These are phyloP conservation scores for Hartigia nigra DNA, from an alignment of 2,888 invertebrate species.

Conservation along the genomic window DNA sequence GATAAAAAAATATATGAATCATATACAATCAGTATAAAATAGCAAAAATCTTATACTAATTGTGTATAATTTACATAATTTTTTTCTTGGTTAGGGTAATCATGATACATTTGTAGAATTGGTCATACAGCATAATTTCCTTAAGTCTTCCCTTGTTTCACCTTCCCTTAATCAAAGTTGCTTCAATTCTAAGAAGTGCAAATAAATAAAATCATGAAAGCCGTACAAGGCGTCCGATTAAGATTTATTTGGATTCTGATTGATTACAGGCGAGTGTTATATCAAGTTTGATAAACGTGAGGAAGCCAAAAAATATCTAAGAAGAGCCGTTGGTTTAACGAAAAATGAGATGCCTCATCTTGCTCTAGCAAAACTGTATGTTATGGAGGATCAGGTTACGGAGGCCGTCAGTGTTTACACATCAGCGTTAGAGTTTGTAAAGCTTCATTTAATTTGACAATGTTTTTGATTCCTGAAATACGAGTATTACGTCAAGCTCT, in stretches of 20 bases:
- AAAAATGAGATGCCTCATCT: slow-evolving; percentile 80
- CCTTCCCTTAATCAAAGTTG: not conserved
- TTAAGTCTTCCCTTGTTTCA: not conserved
- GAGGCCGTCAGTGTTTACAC: slow-evolving; percentile 80
- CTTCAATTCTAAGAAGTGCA: too few species aligned
- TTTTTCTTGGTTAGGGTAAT: too few species aligned
- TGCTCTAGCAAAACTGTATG: slow-evolving; percentile 77
- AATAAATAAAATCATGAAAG: too few species aligned
- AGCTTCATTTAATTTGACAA: not conserved
- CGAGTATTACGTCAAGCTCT: not conserved
- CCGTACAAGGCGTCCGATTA: not conserved
- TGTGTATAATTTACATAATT: too few species aligned
- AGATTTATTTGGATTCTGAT: not conserved
- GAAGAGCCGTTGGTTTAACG: slow-evolving; percentile 77
- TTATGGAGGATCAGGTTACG: slow-evolving; percentile 73
- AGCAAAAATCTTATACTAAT: too few species aligned
- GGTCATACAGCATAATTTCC: too few species aligned
- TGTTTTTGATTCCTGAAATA: not conserved
- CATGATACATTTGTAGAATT: too few species aligned
- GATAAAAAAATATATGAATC: too few species aligned
- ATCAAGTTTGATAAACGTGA: slow-evolving; percentile 75
- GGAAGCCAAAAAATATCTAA: slow-evolving; percentile 79
- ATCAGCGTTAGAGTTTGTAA: slow-evolving; percentile 76
- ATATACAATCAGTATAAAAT: too few species aligned
- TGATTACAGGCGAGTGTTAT: slow-evolving; percentile 77